These are phyloP conservation scores for Autographa pulchrina DNA, from an alignment of 2,888 invertebrate genomes.

Conservation along the genomic window DNA sequence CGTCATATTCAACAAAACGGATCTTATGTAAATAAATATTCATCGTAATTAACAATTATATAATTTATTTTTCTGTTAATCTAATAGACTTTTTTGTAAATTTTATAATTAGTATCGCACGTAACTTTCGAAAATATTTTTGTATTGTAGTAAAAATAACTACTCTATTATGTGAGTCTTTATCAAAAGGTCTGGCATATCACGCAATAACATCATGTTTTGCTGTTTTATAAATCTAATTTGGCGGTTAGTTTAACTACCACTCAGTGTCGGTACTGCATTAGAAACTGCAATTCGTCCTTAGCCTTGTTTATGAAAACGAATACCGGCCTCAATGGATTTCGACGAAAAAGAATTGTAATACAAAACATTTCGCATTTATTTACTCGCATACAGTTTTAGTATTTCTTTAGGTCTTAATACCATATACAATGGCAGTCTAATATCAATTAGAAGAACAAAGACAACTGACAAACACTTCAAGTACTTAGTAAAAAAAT, in stretches of 20 bases:
- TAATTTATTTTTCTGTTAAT: slow-evolving; percentile 18
- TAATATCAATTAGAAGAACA: no score
- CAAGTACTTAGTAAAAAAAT: no score
- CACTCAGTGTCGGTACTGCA: not conserved
- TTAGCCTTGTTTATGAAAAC: slow-evolving; percentile 4
- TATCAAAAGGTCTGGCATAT: not conserved
- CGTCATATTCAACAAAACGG: not conserved
- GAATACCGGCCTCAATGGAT: slow-evolving; percentile 4
- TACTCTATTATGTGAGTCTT: no score
- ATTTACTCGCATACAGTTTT: not conserved
- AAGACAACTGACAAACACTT: no score
- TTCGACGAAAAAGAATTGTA: not conserved
- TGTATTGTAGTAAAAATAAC: not conserved
- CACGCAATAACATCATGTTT: not conserved
- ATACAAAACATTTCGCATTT: not conserved
- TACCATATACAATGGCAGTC: no score
- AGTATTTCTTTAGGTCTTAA: no score
- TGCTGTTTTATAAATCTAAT: not conserved
- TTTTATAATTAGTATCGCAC: slow-evolving; percentile 18
- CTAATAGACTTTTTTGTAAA: slow-evolving; percentile 28
- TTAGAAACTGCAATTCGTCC: slow-evolving; percentile 4
- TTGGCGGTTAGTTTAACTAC: not conserved
- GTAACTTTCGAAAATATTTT: slow-evolving; percentile 38
- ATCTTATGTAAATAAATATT: slow-evolving; percentile 13
- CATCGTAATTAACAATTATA: slow-evolving; percentile 25